Evolutionary conservation across 2,888 invertebrate genomes (phyloP).

Genomic region (Augochlorella aurata): DNA sequence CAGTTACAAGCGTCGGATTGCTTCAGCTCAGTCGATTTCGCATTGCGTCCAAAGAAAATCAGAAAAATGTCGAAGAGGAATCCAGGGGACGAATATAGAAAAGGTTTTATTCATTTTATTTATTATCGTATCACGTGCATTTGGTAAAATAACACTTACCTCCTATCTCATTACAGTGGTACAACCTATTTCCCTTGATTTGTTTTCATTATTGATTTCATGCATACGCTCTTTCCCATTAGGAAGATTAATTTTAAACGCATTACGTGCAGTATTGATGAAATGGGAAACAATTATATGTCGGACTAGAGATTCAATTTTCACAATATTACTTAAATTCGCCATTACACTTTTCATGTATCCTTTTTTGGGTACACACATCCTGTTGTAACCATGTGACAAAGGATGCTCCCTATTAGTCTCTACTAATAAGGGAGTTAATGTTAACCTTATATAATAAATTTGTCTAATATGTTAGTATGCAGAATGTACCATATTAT

Average conservation of each 20-base stretch:
- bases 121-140: slow-evolving; percentile 91
- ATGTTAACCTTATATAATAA: slow-evolving; percentile 53
- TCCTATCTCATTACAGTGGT: slow-evolving; percentile 83
- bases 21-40: slow-evolving; percentile 59
- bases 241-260: slow-evolving; percentile 27
- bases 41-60: slow-evolving; percentile 57
- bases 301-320: not conserved
- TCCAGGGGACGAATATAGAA: slow-evolving; percentile 77
- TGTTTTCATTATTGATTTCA: slow-evolving; percentile 69
- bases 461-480: slow-evolving; percentile 37
- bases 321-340: slow-evolving; percentile 21
- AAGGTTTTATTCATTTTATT: slow-evolving; percentile 78
- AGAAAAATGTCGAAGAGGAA: slow-evolving; percentile 75
- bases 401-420: slow-evolving; percentile 42
- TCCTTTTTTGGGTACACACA: slow-evolving; percentile 34
- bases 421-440: slow-evolving; percentile 42
- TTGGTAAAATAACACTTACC: slow-evolving; percentile 92
- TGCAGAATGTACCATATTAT: slow-evolving; percentile 1
- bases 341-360: slow-evolving; percentile 38
- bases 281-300: not conserved
- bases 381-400: slow-evolving; percentile 49
- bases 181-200: slow-evolving; percentile 86
- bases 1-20: slow-evolving; percentile 68
- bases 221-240: slow-evolving; percentile 16
- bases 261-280: not conserved